Evolutionary conservation across 2,113 vertebrate genomes (phyloP).

Genomic region (Trichechus manatus): DNA sequence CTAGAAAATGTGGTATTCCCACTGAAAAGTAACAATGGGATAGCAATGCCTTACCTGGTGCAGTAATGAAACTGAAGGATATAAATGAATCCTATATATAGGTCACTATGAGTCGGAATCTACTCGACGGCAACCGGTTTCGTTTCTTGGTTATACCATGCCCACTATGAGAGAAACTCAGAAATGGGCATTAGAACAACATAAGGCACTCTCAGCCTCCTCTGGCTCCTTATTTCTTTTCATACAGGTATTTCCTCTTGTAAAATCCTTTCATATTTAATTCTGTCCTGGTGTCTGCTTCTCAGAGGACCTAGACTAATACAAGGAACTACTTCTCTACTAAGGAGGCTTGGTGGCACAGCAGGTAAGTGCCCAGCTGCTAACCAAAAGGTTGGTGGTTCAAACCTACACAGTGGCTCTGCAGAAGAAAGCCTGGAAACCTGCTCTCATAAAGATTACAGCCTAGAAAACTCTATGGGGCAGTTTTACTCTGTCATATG

Average conservation of each 20-base stretch:
- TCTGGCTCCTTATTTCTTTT: not conserved
- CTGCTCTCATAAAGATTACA: not conserved
- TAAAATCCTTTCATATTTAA: conserved; percentile 15
- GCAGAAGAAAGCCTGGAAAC: too few relatives aligned
- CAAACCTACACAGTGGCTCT: too few relatives aligned
- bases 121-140: too few relatives aligned
- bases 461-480: not conserved
- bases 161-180: not conserved
- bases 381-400: too few relatives aligned
- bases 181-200: not conserved
- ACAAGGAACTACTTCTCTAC: not conserved
- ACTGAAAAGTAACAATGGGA: not conserved
- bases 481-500: not conserved
- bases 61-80: not conserved
- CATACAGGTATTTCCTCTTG: not conserved
- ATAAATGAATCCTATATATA: too few relatives aligned
- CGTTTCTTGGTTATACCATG: too few relatives aligned
- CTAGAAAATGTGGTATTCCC: not conserved
- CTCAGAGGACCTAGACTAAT: not conserved
- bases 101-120: too few relatives aligned
- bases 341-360: not conserved
- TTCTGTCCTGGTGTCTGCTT: not conserved
- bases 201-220: not conserved
- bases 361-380: too few relatives aligned
- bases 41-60: not conserved